These are phyloP conservation scores for Polietes domitor DNA, from an alignment of 2,888 invertebrate genomes.

Conservation along the genomic window DNA sequence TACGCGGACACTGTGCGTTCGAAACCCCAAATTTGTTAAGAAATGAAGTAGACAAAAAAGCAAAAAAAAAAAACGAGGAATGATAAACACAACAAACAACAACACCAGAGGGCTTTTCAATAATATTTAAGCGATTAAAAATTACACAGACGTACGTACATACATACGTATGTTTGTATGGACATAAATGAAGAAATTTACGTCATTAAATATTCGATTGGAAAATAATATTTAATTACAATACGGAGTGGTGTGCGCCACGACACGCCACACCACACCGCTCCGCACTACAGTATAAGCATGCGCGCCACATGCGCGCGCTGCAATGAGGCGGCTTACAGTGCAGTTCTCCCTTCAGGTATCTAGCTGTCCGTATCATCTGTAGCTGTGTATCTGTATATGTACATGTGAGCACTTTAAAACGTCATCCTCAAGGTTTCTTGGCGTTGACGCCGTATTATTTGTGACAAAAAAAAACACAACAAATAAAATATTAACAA, in stretches of 20 bases:
- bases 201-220: conserved; percentile 30
- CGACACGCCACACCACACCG: background rate
- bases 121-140: conserved; percentile 29
- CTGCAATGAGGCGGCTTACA: background rate
- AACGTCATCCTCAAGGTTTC: conserved; percentile 59
- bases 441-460: conserved; percentile 12
- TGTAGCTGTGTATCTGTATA: background rate
- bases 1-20: background rate
- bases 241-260: background rate
- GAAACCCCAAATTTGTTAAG: background rate
- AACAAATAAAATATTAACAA: background rate
- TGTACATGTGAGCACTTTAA: conserved; percentile 26
- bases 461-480: background rate
- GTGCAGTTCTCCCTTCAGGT: background rate
- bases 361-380: background rate
- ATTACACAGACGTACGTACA: background rate
- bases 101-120: background rate
- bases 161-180: background rate
- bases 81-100: background rate
- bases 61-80: background rate
- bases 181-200: conserved; percentile 1
- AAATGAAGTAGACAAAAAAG: background rate
- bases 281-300: too few relatives aligned
- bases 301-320: background rate
- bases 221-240: conserved; percentile 33